These are phyloP conservation scores for Clarias laeviceps DNA, from an alignment of 2,797 vertebrate genomes.

Conservation along the genomic window DNA sequence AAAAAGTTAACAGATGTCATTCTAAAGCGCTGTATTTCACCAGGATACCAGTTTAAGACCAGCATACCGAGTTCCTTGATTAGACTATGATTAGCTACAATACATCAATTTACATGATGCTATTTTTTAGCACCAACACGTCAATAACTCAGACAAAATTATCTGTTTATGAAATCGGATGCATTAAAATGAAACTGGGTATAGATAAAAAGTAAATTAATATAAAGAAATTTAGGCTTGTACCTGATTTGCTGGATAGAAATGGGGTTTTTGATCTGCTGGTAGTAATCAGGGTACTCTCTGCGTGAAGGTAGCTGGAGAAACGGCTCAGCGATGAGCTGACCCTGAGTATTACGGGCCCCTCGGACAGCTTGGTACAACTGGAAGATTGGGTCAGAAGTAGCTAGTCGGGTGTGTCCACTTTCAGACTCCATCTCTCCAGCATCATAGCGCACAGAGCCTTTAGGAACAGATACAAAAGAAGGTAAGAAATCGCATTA, in stretches of 20 bases:
- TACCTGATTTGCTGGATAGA: constrained; percentile 93
- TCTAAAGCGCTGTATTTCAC: background rate
- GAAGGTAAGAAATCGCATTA: background rate
- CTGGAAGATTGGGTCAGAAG: constrained; percentile 90
- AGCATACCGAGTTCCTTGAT: background rate
- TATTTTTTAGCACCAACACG: background rate
- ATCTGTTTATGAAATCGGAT: background rate
- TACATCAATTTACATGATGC: background rate
- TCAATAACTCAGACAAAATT: background rate
- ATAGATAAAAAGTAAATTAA: background rate
- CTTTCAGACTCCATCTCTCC: constrained; percentile 94
- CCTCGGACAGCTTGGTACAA: constrained; percentile 91
- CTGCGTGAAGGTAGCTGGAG: constrained; percentile 93
- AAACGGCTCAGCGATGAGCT: constrained; percentile 93
- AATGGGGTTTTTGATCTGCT: constrained; percentile 95
- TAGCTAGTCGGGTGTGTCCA: constrained; percentile 90
- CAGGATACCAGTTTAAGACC: background rate
- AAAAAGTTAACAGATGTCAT: background rate
- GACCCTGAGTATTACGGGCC: constrained; percentile 91
- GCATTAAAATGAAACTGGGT: background rate
- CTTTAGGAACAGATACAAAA: constrained; percentile 62
- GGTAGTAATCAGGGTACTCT: constrained; percentile 98
- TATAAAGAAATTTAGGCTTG: constrained; percentile 1
- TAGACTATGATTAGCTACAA: background rate
- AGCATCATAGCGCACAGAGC: constrained; percentile 90